Evolutionary conservation across 2,113 vertebrate species (phyloP), one percentile per base, ranked within the genome.

Genomic region (Notarius quadriscutis): DNA sequence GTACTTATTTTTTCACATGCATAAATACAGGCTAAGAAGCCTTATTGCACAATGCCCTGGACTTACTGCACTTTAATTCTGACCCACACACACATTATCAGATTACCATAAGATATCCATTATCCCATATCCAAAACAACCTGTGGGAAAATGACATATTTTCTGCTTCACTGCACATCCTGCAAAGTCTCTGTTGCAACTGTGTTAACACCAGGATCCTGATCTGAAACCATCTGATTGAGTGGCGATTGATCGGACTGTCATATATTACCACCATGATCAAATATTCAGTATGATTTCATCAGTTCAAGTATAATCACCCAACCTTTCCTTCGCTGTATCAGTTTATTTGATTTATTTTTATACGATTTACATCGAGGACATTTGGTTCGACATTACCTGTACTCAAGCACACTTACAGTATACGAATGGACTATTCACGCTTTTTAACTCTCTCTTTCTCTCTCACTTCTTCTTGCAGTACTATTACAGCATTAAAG

Each of bases 401-500:
- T 75, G 72, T 9, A 22, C 72, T 75, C 2, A 48, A 50, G 20
- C 71, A 22, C 7, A 2, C 17, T 20, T 65, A 55, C 55, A 3
- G 14, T 15, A 12, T 75, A 1, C 10, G 3, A 51, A 18, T 8
- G 12, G 27, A 30, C 2, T 18, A 18, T 14, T 77, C 22, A n/a
- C 12, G 0, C 10, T 77, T 15, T 51, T 57, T 17, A 11, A 22
- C 8, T 53, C 75, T 30, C 30, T 81, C 57, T 81, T 14, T 55
- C 50, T 55, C 0, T 50, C 18, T 75, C 22, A 12, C 22, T 5
- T 85, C 1, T 34, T 10, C n/a, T 14, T 87, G n/a, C 17, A 99
- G 98, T 99, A 99, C 83, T 99, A 98, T 92, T 99, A 99, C 95
- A 99, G 98, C 81, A 98, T 99, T 93, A 99, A 99, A 91, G 98